Evolutionary conservation across 2,113 vertebrate genomes (phyloP).

Genomic region (Clarias magur): DNA sequence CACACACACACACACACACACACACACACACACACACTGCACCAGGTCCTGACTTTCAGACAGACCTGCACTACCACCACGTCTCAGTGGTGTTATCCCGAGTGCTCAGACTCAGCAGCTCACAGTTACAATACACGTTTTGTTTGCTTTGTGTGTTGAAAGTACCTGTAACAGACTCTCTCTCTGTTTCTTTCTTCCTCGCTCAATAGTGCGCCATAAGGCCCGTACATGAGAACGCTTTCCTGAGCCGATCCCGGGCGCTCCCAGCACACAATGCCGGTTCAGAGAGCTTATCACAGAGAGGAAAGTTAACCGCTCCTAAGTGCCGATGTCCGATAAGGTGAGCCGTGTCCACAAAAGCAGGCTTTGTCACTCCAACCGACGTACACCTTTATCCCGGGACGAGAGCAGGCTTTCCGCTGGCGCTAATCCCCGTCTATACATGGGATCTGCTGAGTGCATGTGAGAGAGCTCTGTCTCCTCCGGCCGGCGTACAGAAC

Average conservation of each 20-base stretch:
- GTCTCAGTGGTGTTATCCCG: constrained; percentile 8
- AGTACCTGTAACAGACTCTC: constrained; percentile 65
- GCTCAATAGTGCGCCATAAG: constrained; percentile 60
- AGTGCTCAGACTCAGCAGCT: constrained; percentile 59
- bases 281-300: constrained; percentile 50
- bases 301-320: constrained; percentile 64
- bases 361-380: constrained; percentile 61
- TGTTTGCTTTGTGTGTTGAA: constrained; percentile 66
- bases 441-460: constrained; percentile 36
- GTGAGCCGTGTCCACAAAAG: constrained; percentile 60
- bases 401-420: constrained; percentile 31
- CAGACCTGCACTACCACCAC: background rate
- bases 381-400: constrained; percentile 49
- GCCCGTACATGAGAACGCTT: constrained; percentile 60
- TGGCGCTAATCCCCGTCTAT: constrained; percentile 41
- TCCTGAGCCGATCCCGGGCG: constrained; percentile 56
- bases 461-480: constrained; percentile 43
- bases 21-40: background rate
- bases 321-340: constrained; percentile 70
- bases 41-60: background rate
- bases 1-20: background rate
- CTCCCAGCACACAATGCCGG: constrained; percentile 61
- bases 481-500: constrained; percentile 10
- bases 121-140: constrained; percentile 67
- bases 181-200: constrained; percentile 38